phyloP scores from a whole-genome alignment of 2,888 invertebrate genomes.

The Acheta domesticus region DNA sequence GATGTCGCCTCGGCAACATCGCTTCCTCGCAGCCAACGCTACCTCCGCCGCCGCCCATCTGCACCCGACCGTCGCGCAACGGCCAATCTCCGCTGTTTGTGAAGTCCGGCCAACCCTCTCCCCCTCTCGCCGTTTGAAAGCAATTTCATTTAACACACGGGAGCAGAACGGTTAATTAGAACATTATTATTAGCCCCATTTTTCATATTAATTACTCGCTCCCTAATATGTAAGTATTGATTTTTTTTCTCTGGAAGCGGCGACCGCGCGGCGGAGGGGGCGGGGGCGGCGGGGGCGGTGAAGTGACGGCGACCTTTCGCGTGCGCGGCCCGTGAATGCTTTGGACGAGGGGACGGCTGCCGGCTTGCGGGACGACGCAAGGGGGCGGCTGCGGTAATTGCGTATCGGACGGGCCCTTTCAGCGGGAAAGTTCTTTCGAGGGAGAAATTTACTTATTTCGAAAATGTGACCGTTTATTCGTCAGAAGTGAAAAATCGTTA shows the following conservation, averaged over 20 bases:
- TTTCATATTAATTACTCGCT: slow-evolving; percentile 1
- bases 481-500: background rate
- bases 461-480: slow-evolving; percentile 18
- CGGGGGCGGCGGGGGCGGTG: too few species aligned
- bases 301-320: too few species aligned
- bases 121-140: background rate
- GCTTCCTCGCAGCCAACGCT: too few species aligned
- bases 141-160: slow-evolving; percentile 18
- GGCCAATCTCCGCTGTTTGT: background rate
- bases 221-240: slow-evolving; percentile 18
- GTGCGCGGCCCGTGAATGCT: too few species aligned
- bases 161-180: slow-evolving; percentile 9
- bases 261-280: too few species aligned
- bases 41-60: too few species aligned
- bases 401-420: slow-evolving; percentile 11
- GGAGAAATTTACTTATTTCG: slow-evolving; percentile 18
- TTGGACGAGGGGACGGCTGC: too few species aligned
- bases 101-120: background rate
- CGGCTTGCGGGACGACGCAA: background rate
- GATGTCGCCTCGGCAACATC: too few species aligned
- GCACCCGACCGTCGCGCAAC: too few species aligned
- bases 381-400: background rate
- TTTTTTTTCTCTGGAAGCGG: background rate
- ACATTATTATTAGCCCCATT: slow-evolving; percentile 18
- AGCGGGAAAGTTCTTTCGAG: background rate